Percentiles rank a stretch among this genome's conserved stretches.
Conservation (phyloP, 2,888 invertebrate genomes). For the Lordiphosa andalusiaca region DNA sequence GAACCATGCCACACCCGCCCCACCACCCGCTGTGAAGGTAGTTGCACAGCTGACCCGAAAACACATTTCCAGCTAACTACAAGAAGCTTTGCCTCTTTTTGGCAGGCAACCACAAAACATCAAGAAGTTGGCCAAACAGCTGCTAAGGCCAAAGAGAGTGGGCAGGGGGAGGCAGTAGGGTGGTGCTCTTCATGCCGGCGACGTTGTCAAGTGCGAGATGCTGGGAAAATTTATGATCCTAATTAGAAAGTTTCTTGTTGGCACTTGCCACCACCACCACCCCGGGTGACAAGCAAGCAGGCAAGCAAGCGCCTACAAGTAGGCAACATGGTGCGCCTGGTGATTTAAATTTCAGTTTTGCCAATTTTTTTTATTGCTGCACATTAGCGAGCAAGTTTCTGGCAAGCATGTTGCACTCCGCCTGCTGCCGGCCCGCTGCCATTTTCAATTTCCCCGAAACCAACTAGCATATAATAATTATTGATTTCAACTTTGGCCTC, state of each 20-base stretch:
- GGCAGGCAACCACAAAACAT: slow-evolving; percentile 63
- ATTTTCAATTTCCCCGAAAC: slow-evolving; percentile 42
- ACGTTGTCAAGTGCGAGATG: slow-evolving; percentile 68
- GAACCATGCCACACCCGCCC: too few species aligned
- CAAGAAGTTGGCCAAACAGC: slow-evolving; percentile 48
- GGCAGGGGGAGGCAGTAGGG: background rate
- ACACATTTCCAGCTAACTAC: slow-evolving; percentile 66
- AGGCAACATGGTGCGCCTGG: slow-evolving; percentile 57
- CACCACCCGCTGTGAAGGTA: slow-evolving; percentile 8
- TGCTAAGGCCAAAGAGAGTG: slow-evolving; percentile 24
- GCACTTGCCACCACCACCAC: slow-evolving; percentile 48
- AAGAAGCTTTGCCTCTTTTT: slow-evolving; percentile 37
- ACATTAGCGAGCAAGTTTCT: slow-evolving; percentile 71
- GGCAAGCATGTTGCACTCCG: slow-evolving; percentile 67
- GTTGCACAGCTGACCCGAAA: slow-evolving; percentile 75
- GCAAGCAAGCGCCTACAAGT: slow-evolving; percentile 27
- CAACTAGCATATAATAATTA: slow-evolving; percentile 63
- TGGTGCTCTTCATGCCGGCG: slow-evolving; percentile 43
- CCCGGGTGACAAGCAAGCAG: slow-evolving; percentile 19
- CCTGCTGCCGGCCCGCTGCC: slow-evolving; percentile 20
- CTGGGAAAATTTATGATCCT: slow-evolving; percentile 75
- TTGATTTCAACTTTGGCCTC: slow-evolving; percentile 63
- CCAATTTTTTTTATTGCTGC: slow-evolving; percentile 43
- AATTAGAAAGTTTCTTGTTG: slow-evolving; percentile 77
- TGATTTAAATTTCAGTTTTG: slow-evolving; percentile 47